These are phyloP conservation scores for Sisyra nigra DNA, from an alignment of 2,888 invertebrate species.

Conservation along the genomic window DNA sequence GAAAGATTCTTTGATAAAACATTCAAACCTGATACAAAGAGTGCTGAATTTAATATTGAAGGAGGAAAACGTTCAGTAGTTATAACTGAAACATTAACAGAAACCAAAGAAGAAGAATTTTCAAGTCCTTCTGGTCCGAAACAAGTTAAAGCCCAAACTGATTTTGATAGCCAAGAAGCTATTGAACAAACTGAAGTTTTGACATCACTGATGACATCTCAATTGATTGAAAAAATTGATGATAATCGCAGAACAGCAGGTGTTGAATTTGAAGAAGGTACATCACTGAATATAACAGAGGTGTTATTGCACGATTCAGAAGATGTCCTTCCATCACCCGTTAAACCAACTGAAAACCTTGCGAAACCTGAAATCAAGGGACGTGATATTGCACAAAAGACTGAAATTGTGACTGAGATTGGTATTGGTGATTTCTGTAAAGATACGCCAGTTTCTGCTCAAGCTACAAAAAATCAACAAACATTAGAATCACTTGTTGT, in stretches of 20 bases:
- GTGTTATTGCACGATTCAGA: slow-evolving; percentile 25
- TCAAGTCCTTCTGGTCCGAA: slow-evolving; percentile 10
- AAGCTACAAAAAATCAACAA: slow-evolving; percentile 20
- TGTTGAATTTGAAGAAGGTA: slow-evolving; percentile 16
- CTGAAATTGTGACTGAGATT: slow-evolving; percentile 21
- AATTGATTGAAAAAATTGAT: background rate
- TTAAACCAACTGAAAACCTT: slow-evolving; percentile 7
- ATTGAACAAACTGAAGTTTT: slow-evolving; percentile 16
- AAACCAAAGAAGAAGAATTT: slow-evolving; percentile 13
- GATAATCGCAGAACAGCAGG: slow-evolving; percentile 13
- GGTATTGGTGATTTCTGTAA: slow-evolving; percentile 15
- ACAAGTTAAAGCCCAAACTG: slow-evolving; percentile 13
- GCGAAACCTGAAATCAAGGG: slow-evolving; percentile 9
- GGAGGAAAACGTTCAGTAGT: slow-evolving; percentile 9
- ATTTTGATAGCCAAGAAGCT: slow-evolving; percentile 14
- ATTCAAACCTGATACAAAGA: slow-evolving; percentile 18
- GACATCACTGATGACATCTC: slow-evolving; percentile 11
- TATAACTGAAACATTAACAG: slow-evolving; percentile 16
- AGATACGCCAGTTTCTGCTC: slow-evolving; percentile 15
- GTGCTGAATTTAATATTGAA: slow-evolving; percentile 15
- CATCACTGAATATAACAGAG: slow-evolving; percentile 15
- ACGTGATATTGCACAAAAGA: slow-evolving; percentile 25
- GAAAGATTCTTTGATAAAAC: slow-evolving; percentile 20
- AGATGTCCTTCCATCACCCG: slow-evolving; percentile 18
- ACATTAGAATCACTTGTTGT: slow-evolving; percentile 18